Evolutionary conservation across 2,113 vertebrate species (phyloP).

Genomic region (Tragelaphus imberbis): DNA sequence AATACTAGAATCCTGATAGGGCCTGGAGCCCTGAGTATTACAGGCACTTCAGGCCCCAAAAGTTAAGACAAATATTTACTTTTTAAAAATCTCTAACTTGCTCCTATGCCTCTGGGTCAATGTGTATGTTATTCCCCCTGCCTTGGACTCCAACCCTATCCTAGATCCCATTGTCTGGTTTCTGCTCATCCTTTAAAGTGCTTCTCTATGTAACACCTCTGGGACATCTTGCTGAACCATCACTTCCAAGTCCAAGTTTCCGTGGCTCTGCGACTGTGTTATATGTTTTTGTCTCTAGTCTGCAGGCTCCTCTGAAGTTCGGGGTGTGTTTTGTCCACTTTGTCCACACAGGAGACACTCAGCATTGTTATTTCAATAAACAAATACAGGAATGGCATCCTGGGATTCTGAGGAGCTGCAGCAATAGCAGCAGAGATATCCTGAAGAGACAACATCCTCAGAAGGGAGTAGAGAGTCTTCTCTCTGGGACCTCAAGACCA

Average conservation of each 20-base stretch:
- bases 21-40: neutral
- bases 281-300: neutral
- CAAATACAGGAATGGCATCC: neutral
- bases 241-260: neutral
- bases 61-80: neutral
- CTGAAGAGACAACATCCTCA: neutral
- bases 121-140: neutral
- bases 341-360: neutral
- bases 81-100: neutral
- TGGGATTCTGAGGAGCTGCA: neutral
- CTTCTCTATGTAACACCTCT: neutral
- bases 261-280: neutral
- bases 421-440: neutral
- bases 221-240: neutral
- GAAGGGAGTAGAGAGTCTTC: neutral
- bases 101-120: neutral
- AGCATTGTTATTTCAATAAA: neutral
- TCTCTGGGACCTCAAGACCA: neutral
- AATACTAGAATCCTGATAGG: neutral
- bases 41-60: too few relatives aligned
- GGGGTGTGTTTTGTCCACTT: neutral
- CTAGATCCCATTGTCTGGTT: neutral
- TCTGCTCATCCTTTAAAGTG: neutral
- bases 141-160: neutral
- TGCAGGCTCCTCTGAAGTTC: neutral